These are phyloP conservation scores for Cebus imitator DNA, from an alignment of 2,113 vertebrate genomes.

Conservation along the genomic window DNA sequence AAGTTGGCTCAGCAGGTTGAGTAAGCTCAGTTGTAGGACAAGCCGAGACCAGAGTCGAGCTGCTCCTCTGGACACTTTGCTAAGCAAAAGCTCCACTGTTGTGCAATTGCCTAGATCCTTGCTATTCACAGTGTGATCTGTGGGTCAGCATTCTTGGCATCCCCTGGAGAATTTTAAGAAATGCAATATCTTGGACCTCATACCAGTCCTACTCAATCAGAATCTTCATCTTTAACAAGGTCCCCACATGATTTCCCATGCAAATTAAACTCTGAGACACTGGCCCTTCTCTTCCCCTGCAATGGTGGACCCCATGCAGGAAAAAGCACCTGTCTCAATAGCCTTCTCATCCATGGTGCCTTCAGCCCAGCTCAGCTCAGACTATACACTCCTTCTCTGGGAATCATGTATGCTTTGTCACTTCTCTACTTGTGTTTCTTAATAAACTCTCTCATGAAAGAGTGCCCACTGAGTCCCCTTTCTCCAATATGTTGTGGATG, in stretches of 20 bases:
- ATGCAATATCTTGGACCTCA: background rate
- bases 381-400: background rate
- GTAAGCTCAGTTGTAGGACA: background rate
- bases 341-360: background rate
- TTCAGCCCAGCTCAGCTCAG: background rate
- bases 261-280: background rate
- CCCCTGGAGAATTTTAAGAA: background rate
- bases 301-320: accelerated
- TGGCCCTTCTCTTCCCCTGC: background rate
- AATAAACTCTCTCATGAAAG: background rate
- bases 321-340: background rate
- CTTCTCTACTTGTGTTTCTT: background rate
- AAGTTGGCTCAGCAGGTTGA: background rate
- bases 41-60: background rate
- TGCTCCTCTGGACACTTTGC: background rate
- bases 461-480: accelerated
- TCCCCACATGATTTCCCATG: background rate
- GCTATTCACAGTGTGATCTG: no score
- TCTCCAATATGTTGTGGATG: background rate
- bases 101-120: background rate
- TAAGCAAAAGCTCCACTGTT: background rate
- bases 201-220: background rate
- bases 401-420: background rate
- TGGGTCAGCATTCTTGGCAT: background rate
- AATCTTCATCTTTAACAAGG: background rate